Conservation (phyloP, 2,797 vertebrate species). For the Taeniopygia guttata region DNA sequence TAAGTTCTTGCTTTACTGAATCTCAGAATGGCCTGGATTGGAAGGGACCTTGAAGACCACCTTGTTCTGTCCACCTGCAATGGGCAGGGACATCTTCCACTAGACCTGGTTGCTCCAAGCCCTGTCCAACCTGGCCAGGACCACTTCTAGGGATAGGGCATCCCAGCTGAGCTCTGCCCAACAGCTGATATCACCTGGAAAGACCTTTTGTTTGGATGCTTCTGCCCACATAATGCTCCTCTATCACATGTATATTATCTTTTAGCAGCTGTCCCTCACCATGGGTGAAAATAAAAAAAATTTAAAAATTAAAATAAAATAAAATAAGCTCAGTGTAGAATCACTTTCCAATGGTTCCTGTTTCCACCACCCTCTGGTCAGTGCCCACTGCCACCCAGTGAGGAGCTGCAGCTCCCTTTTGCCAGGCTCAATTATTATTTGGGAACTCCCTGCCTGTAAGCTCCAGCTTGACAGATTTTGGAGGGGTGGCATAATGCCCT, state of each 20-base stretch:
- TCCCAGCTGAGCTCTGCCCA: not conserved
- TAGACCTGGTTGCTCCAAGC: not conserved
- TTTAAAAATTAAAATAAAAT: not conserved
- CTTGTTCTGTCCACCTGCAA: not conserved
- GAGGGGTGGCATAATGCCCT: not conserved
- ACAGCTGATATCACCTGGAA: not conserved
- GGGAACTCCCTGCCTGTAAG: not conserved
- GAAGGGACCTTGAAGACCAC: not conserved
- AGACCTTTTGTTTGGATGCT: not conserved
- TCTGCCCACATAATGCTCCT: not conserved
- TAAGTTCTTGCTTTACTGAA: not conserved
- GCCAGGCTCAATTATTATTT: not conserved
- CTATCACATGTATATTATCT: fast-evolving
- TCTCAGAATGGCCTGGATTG: not conserved
- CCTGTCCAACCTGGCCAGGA: not conserved
- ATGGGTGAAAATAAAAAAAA: not conserved
- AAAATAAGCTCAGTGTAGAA: not conserved
- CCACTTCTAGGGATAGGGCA: not conserved
- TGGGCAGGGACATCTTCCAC: not conserved
- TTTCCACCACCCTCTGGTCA: not conserved
- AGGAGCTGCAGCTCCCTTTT: not conserved
- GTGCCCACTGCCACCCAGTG: fast-evolving
- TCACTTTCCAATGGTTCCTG: not conserved
- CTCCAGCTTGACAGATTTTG: not conserved
- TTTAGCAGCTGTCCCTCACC: not conserved